phyloP scores from a whole-genome alignment of 2,797 vertebrate species.

The Champsocephalus gunnari region DNA sequence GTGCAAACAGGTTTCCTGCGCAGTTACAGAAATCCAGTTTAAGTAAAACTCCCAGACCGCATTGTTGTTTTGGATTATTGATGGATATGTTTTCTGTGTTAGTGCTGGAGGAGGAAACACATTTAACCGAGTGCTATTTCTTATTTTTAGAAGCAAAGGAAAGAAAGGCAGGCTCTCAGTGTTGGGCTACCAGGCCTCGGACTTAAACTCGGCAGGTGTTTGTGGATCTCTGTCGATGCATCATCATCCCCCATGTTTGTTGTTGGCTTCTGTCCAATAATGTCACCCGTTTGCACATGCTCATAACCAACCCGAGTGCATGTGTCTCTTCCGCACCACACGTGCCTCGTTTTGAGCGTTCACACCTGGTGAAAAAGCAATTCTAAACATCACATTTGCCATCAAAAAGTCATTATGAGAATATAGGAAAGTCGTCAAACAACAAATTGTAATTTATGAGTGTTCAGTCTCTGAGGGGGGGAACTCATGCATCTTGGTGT shows the following conservation, averaged over 20 bases:
- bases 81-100: not conserved
- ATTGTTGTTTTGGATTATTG: not conserved
- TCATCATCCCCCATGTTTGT: constrained; percentile 29
- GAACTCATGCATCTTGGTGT: constrained; percentile 1
- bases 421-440: not conserved
- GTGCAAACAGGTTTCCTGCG: constrained; percentile 12
- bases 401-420: constrained; percentile 1
- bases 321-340: not conserved
- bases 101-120: not conserved
- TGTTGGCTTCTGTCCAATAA: constrained; percentile 29
- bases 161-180: constrained; percentile 5
- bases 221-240: constrained; percentile 35
- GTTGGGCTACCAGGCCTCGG: constrained; percentile 2
- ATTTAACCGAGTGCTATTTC: constrained; percentile 7
- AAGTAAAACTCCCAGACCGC: not conserved
- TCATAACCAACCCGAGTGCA: constrained; percentile 1
- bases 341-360: not conserved
- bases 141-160: constrained; percentile 14
- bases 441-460: not conserved
- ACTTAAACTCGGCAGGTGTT: constrained; percentile 34
- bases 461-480: not conserved
- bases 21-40: constrained; percentile 9
- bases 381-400: not conserved
- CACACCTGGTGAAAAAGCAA: not conserved
- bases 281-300: constrained; percentile 22